phyloP scores from a whole-genome alignment of 2,113 vertebrate species.

The Coreoperca whiteheadi region DNA sequence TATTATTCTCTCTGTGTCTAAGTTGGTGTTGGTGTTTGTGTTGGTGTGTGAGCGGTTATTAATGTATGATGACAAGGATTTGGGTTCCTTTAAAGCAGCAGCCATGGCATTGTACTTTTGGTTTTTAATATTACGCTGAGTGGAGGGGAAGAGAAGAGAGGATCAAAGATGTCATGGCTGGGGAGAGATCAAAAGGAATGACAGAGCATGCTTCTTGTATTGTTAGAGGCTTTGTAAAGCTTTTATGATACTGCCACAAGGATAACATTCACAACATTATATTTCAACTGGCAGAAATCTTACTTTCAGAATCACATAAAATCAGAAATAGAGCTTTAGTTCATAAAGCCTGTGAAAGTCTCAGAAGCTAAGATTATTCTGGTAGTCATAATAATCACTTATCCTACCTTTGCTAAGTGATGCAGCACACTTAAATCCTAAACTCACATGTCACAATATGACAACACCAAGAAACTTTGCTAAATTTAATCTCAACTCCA shows the following conservation, averaged over 20 bases:
- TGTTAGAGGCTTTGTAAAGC: conserved; percentile 67
- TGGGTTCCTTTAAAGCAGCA: conserved; percentile 60
- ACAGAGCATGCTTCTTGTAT: conserved; percentile 58
- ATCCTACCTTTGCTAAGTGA: conserved; percentile 45
- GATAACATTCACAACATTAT: conserved; percentile 49
- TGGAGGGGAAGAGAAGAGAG: conserved; percentile 60
- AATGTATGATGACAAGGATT: conserved; percentile 75
- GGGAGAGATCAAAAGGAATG: conserved; percentile 70
- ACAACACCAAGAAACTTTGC: conserved; percentile 32
- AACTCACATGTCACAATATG: conserved; percentile 28
- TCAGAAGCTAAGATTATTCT: conserved; percentile 37
- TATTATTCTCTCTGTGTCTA: conserved; percentile 69
- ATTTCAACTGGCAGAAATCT: conserved; percentile 37
- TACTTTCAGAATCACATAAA: conserved; percentile 34
- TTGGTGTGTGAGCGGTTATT: conserved; percentile 61
- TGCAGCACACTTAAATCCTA: conserved; percentile 22
- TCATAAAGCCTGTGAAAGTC: conserved; percentile 17
- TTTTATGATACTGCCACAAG: conserved; percentile 57
- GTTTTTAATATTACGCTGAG: conserved; percentile 72
- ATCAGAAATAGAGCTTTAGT: conserved; percentile 27
- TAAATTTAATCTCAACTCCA: conserved; percentile 44
- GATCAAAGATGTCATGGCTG: conserved; percentile 73
- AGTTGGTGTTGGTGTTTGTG: conserved; percentile 60
- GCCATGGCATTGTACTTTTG: conserved; percentile 59
- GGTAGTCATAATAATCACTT: conserved; percentile 39